Evolutionary conservation across 2,888 invertebrate species (phyloP), one percentile per base, ranked within the genome.

Genomic region (Pristionchus entomophagus): DNA sequence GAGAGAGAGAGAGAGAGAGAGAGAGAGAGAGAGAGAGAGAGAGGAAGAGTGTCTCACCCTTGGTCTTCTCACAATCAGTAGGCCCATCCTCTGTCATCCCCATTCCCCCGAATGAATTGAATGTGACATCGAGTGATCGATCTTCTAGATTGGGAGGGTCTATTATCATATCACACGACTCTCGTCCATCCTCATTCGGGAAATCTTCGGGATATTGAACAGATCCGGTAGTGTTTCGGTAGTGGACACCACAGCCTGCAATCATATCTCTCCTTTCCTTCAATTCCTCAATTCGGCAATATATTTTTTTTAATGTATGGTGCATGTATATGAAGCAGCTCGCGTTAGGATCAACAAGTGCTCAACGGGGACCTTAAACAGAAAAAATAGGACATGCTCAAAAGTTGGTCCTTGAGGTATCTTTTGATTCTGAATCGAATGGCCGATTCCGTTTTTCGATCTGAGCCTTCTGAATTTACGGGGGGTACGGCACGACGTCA

Each of bases 31-130:
- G 14, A 26, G 62, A 17, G 32, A 62, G 32, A 19, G 62, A 32
- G 12, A 32, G 32, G 32, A 19, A 38, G 69, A 5, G 10, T 56
- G 8, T 22, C 38, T 22, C 10, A 83, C 84, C 84, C 19, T 35
- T 69, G 14, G 90, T 88, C 2, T 85, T 88, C 6, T 69, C 69
- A 82, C 91, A 91, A 38, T 90, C 88, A 14, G 88, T 89, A 14
- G 87, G 56, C 38, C 88, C 88, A 17, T 59, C 41, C 22, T 35
- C 77, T 53, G 81, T 87, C 38, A 84, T 82, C 12, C 82, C 85
- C 86, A 91, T 90, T 17, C 82, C 77, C 32, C 86, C 86, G 62
- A 91, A 91, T 1, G 8, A 29, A 10, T 81, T 85, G 88, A 91
- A 91, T 14, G 59, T 87, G 62, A 90, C 73, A 53, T 87, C 84